Percentiles rank a stretch among this genome's conserved stretches.
Conservation (phyloP, 2,888 invertebrate genomes). For the Pecten maximus region DNA sequence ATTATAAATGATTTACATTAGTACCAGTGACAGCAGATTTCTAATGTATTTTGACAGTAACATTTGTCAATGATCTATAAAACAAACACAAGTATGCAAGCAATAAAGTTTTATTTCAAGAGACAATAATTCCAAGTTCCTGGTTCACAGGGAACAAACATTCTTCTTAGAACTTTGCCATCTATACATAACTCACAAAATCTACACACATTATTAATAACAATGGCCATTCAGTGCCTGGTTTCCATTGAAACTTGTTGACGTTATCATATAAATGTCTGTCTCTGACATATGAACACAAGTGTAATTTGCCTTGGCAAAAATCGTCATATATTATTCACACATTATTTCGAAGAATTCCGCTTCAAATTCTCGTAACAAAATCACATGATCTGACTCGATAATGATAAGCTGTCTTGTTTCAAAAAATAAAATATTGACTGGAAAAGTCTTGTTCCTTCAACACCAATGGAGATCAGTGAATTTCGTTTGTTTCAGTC, state of each 20-base stretch:
- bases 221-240: slow-evolving; percentile 19
- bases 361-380: slow-evolving; percentile 20
- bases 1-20: too few species aligned
- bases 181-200: slow-evolving; percentile 35
- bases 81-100: not conserved
- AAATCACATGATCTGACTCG: slow-evolving; percentile 15
- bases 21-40: too few species aligned
- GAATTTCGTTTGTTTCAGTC: slow-evolving; percentile 60
- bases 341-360: slow-evolving; percentile 6
- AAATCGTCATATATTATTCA: slow-evolving; percentile 12
- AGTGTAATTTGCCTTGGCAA: not conserved
- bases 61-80: not conserved
- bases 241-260: not conserved
- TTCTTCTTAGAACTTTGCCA: slow-evolving; percentile 32
- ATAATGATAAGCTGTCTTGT: slow-evolving; percentile 23
- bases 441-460: slow-evolving; percentile 17
- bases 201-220: slow-evolving; percentile 29
- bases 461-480: slow-evolving; percentile 46
- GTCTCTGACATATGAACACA: slow-evolving; percentile 10
- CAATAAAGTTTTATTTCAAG: slow-evolving; percentile 21
- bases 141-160: slow-evolving; percentile 20
- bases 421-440: slow-evolving; percentile 16
- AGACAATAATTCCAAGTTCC: slow-evolving; percentile 33
- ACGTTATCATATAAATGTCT: not conserved
- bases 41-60: too few species aligned